Conservation (phyloP, 2,797 vertebrate species). For the Enteromius argenteus region DNA sequence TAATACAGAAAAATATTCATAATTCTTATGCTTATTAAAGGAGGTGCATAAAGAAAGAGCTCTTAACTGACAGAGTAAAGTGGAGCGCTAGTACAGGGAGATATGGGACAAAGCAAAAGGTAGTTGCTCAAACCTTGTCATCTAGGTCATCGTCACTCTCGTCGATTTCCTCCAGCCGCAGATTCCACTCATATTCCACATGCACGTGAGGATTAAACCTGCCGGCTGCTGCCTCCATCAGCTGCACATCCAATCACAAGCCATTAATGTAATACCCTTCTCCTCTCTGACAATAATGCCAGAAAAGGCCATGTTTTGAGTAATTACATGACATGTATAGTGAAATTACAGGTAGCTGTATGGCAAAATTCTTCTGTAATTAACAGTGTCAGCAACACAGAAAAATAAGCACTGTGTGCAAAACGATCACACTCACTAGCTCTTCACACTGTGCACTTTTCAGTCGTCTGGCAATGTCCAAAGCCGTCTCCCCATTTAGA, state of each 20-base stretch:
- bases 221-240: constrained; percentile 83
- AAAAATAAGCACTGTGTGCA: constrained; percentile 2
- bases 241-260: constrained; percentile 69
- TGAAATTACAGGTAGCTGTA: background rate
- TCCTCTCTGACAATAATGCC: background rate
- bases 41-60: background rate
- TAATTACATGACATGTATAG: background rate
- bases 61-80: background rate
- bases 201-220: constrained; percentile 89
- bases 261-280: constrained; percentile 20
- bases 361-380: constrained; percentile 1
- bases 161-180: constrained; percentile 88
- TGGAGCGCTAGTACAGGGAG: background rate
- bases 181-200: constrained; percentile 90
- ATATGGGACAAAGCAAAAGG: constrained; percentile 3
- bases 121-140: constrained; percentile 78
- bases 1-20: background rate
- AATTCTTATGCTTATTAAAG: background rate
- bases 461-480: constrained; percentile 84
- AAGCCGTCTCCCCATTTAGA: constrained; percentile 85
- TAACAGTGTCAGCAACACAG: background rate
- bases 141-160: constrained; percentile 91
- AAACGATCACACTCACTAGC: constrained; percentile 76
- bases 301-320: background rate
- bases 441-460: constrained; percentile 87